A percentile compares a stretch with the other conserved stretches of the same genome.
Conservation (phyloP, 2,888 invertebrate genomes). For the Ophioninae sp. region DNA sequence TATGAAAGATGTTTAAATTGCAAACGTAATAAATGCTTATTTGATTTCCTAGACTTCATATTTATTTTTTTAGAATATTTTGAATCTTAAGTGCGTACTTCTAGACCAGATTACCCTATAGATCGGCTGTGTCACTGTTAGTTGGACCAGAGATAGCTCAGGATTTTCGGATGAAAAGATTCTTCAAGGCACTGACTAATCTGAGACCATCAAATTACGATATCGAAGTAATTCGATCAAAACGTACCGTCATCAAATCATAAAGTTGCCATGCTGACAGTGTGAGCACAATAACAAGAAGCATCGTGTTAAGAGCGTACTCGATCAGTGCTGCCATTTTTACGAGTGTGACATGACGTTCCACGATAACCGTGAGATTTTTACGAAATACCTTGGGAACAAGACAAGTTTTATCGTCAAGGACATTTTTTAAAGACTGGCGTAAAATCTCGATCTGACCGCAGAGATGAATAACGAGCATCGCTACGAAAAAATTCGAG, state of each 20-base stretch:
- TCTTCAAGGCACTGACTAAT: too few relatives aligned
- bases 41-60: too few relatives aligned
- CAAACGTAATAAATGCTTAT: too few relatives aligned
- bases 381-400: conserved; percentile 16
- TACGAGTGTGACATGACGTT: conserved; percentile 56
- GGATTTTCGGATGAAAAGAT: too few relatives aligned
- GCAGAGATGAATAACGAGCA: conserved; percentile 64
- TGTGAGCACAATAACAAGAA: conserved; percentile 68
- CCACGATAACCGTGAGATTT: conserved; percentile 46
- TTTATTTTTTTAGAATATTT: too few relatives aligned
- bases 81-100: too few relatives aligned
- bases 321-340: conserved; percentile 62
- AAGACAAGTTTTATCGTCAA: conserved; percentile 28
- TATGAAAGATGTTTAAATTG: too few relatives aligned
- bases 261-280: conserved; percentile 70
- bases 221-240: background rate
- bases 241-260: conserved; percentile 66
- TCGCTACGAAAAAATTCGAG: conserved; percentile 64
- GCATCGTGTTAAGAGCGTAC: conserved; percentile 67
- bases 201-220: too few relatives aligned
- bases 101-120: too few relatives aligned
- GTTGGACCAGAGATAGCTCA: too few relatives aligned
- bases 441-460: conserved; percentile 62
- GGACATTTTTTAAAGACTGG: background rate
- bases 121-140: too few relatives aligned